Conservation (phyloP, 1,140 invertebrate genomes). For the Lepidostoma basale region DNA sequence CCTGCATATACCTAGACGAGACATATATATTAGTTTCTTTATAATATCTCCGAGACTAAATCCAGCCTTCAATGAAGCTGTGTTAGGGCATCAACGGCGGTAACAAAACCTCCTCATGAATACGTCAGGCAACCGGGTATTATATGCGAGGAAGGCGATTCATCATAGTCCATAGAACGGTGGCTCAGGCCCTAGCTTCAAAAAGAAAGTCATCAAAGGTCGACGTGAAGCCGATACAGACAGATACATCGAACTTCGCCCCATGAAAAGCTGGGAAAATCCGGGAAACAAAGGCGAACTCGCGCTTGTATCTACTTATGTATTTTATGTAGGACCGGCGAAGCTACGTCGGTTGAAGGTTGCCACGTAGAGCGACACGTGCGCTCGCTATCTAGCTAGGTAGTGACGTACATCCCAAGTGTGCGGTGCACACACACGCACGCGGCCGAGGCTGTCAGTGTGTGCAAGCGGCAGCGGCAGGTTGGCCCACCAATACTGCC, state of each 20-base stretch:
- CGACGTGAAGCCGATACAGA: constrained; percentile 4
- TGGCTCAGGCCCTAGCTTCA: background rate
- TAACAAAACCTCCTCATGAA: constrained; percentile 4
- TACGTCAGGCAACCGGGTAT: background rate
- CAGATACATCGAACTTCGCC: constrained; percentile 2
- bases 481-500: background rate
- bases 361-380: constrained; percentile 22
- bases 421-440: constrained; percentile 16
- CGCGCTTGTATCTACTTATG: too few species aligned
- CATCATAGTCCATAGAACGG: background rate
- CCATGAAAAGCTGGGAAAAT: constrained; percentile 9
- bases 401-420: constrained; percentile 16
- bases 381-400: constrained; percentile 7
- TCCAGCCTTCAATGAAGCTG: background rate
- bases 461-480: too few species aligned
- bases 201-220: constrained; percentile 22
- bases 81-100: background rate
- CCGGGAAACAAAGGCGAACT: constrained; percentile 18
- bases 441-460: background rate
- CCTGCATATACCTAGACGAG: too few species aligned
- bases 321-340: background rate
- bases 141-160: background rate
- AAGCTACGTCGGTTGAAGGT: constrained; percentile 19
- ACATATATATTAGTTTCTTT: too few species aligned
- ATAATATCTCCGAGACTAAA: too few species aligned